Conservation (phyloP, 2,888 invertebrate species). For the Pristionchus entomophagus region DNA sequence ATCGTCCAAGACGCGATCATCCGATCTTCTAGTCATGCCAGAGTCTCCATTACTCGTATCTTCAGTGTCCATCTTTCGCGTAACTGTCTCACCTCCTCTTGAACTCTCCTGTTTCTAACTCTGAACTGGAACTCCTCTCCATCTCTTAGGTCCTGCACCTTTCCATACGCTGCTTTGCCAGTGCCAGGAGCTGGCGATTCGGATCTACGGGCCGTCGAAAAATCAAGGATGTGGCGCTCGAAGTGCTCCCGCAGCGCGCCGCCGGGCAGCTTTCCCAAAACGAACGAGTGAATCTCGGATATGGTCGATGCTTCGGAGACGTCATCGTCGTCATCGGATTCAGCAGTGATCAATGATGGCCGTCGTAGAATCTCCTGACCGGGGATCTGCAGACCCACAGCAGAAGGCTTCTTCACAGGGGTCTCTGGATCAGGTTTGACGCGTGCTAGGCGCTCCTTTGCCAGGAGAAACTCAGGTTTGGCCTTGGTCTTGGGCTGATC, state of each 20-base stretch:
- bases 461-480: constrained; percentile 2
- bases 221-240: constrained; percentile 50
- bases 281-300: constrained; percentile 69
- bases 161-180: neutral
- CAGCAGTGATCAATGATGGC: neutral
- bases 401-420: neutral
- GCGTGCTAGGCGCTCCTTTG: neutral
- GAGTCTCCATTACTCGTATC: no score
- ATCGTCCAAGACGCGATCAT: neutral
- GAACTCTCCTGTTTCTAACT: constrained; percentile 6
- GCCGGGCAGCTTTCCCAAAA: constrained; percentile 67
- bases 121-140: constrained; percentile 18
- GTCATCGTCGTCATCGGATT: neutral
- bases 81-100: neutral
- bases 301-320: constrained; percentile 29
- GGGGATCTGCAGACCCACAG: neutral
- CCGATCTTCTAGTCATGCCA: neutral
- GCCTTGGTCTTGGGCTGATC: neutral
- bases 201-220: neutral
- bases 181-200: neutral
- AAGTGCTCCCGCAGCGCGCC: constrained; percentile 71
- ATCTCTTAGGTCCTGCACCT: neutral
- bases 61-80: no score
- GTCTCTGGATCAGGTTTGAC: neutral
- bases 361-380: constrained; percentile 18